Conservation (phyloP, 1,140 invertebrate species). For the Macrobrachium nipponense region DNA sequence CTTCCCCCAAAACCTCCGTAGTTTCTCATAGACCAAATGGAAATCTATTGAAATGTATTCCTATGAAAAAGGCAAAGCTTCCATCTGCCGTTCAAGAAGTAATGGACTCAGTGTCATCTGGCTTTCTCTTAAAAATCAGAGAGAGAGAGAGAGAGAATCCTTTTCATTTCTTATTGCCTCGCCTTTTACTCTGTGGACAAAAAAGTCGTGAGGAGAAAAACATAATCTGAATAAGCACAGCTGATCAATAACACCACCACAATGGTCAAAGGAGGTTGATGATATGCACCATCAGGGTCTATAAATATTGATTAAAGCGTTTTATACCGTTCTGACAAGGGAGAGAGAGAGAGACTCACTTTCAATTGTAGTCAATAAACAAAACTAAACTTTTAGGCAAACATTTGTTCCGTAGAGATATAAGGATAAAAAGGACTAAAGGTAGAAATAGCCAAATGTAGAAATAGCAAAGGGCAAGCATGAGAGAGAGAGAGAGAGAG, state of each 20-base stretch:
- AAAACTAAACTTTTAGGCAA: too few relatives aligned
- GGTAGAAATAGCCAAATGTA: background rate
- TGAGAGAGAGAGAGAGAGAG: conserved; percentile 34
- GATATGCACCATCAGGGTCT: too few relatives aligned
- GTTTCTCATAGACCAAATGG: too few relatives aligned
- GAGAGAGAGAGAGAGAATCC: background rate
- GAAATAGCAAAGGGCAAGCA: background rate
- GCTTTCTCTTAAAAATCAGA: background rate
- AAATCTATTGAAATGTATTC: too few relatives aligned
- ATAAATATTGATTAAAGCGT: background rate
- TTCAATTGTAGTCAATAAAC: too few relatives aligned
- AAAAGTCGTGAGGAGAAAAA: too few relatives aligned
- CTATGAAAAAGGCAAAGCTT: too few relatives aligned
- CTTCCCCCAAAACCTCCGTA: too few relatives aligned
- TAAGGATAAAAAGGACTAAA: background rate
- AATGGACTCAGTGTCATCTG: too few relatives aligned
- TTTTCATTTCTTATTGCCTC: background rate
- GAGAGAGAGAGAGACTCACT: conserved; percentile 5
- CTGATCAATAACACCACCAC: background rate
- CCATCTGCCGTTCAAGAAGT: too few relatives aligned
- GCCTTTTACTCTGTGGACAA: too few relatives aligned
- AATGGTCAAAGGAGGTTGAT: background rate
- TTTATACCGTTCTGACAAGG: background rate
- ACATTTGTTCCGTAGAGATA: background rate
- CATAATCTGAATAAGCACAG: background rate